A percentile compares a stretch with the other conserved stretches of the same genome.
Conservation (phyloP, 2,888 invertebrate species). For the Nineta flava region DNA sequence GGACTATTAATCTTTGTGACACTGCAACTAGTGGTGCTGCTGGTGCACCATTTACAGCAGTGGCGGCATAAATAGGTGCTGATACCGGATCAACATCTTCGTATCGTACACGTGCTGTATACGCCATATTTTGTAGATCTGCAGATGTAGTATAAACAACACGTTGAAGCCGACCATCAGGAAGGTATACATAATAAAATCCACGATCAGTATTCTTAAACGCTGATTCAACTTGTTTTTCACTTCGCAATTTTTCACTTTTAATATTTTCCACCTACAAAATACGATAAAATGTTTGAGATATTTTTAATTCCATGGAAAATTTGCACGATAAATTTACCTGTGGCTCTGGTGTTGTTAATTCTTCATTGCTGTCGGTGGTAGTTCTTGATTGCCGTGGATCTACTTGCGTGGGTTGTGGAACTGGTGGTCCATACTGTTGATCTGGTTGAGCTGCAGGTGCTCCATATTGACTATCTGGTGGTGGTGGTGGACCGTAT, state of each 20-base stretch:
- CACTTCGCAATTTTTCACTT: background rate
- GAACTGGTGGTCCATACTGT: conserved; percentile 8
- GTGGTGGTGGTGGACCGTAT: conserved; percentile 21
- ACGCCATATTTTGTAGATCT: conserved; percentile 26
- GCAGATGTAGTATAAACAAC: conserved; percentile 25
- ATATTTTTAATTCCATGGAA: no score
- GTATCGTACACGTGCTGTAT: conserved; percentile 24
- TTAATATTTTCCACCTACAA: background rate
- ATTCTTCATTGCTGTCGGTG: background rate
- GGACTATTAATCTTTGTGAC: no score
- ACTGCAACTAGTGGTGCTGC: background rate
- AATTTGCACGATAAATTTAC: no score
- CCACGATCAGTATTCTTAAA: conserved; percentile 17
- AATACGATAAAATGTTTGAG: no score
- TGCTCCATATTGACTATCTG: conserved; percentile 15
- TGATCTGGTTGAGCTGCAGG: background rate
- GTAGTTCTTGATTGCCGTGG: background rate
- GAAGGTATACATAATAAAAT: conserved; percentile 26
- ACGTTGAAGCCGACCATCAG: conserved; percentile 26
- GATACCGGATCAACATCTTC: conserved; percentile 27
- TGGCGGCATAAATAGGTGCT: conserved; percentile 23
- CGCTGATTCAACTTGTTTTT: background rate
- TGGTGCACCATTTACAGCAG: background rate
- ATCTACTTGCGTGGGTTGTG: no score
- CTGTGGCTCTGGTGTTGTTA: background rate